Base-by-base conservation (phyloP, 2,797 vertebrate genomes). In the Ataeniobius toweri region DNA sequence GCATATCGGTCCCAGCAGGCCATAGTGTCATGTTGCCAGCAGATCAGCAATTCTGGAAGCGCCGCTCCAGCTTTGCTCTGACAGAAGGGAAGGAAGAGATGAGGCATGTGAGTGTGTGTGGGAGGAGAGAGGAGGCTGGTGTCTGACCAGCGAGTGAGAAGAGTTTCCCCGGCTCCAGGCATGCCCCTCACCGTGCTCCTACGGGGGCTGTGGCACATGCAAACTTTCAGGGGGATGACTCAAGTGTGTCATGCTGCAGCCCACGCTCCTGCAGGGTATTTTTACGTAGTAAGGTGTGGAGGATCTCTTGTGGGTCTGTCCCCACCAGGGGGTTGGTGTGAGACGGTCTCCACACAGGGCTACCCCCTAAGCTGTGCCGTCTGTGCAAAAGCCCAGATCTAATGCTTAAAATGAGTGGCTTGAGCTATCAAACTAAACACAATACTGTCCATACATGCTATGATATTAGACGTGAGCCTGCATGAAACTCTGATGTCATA, bases 21-120 rank as follows among this genome's bases (percentile, higher is more conserved):
- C 80, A 51, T 6, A 36, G 89, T 85, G 86, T 91, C 85, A 79
- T 51, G 86, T 85, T 92, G 86, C 89, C 85, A 81, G 85, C 86
- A 83, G 90, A 90, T 88, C 88, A 85, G 89, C 86, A 71, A 77
- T 86, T 89, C 88, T 86, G 81, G 80, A 89, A 88, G 86, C 77
- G 46, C 74, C 14, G n/a, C 73, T 91, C 69, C 69, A 65, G 82
- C 86, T 70, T 89, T 82, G 83, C 91, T 89, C 73, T 26, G 75
- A 79, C 80, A 75, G 85, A 87, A 80, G 86, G 89, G 41, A 44
- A 9, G 65, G 44, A 20, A 67, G 55, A 84, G 89, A 89, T 71
- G 79, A 85, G 75, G 90, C 80, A 81, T 88, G 90, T 39, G 70
- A 79, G 85, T 14, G 79, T 63, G 76, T 12, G 80, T 75, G 80